These are phyloP conservation scores for Aplocera efformata DNA, from an alignment of 2,888 invertebrate genomes.

Conservation along the genomic window DNA sequence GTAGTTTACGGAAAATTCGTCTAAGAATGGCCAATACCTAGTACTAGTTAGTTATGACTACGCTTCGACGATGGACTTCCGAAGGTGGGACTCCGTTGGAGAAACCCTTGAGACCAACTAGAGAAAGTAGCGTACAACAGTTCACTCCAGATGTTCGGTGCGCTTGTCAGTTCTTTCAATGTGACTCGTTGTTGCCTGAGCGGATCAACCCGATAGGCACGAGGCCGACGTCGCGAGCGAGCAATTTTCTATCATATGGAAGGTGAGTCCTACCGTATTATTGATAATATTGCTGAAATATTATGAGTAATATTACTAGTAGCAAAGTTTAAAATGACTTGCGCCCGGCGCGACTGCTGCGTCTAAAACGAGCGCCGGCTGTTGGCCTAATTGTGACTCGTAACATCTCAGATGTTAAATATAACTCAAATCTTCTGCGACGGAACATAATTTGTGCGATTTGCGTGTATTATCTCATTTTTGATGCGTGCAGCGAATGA, in stretches of 20 bases:
- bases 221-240: conserved; percentile 82
- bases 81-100: conserved; percentile 83
- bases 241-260: conserved; percentile 65
- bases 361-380: conserved; percentile 75
- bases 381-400: conserved; percentile 77
- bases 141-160: conserved; percentile 90
- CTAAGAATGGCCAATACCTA: conserved; percentile 53
- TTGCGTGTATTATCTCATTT: conserved; percentile 34
- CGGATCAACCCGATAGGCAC: conserved; percentile 85
- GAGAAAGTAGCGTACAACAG: conserved; percentile 86
- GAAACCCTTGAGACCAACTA: conserved; percentile 84
- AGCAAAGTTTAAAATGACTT: conserved; percentile 53
- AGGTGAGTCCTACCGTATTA: conserved; percentile 59
- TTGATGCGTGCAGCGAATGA: conserved; percentile 38
- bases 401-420: conserved; percentile 65
- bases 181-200: conserved; percentile 89
- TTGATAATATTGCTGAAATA: conserved; percentile 48
- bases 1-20: conserved; percentile 39
- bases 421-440: conserved; percentile 61
- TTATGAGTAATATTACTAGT: conserved; percentile 55
- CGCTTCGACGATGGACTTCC: conserved; percentile 83
- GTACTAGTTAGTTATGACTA: conserved; percentile 67
- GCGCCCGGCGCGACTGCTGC: conserved; percentile 69
- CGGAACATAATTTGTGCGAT: conserved; percentile 52
- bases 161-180: conserved; percentile 91